These are phyloP conservation scores for Hyles euphorbiae DNA, from an alignment of 1,140 invertebrate species.

Conservation along the genomic window DNA sequence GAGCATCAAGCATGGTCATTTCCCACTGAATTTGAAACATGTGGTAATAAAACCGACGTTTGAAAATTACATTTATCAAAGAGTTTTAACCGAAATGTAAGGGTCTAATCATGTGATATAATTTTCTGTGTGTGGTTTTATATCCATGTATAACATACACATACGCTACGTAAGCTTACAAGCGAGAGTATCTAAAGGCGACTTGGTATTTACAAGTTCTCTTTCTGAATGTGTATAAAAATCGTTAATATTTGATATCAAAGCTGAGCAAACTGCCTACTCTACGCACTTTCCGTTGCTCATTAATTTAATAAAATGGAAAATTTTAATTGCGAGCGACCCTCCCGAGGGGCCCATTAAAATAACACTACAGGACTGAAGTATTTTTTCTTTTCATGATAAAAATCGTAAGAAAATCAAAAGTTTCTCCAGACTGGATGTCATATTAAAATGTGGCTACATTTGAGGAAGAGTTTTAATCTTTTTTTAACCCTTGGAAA, in stretches of 20 bases:
- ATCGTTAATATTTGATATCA: constrained; percentile 8
- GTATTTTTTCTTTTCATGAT: constrained; percentile 22
- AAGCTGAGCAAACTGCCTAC: constrained; percentile 21
- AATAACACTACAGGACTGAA: constrained; percentile 28
- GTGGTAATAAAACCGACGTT: too few relatives aligned
- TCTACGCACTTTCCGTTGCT: constrained; percentile 23
- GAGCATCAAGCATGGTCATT: too few relatives aligned
- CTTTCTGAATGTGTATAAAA: background rate
- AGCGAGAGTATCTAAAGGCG: too few relatives aligned
- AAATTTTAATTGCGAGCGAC: constrained; percentile 36
- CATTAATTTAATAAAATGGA: constrained; percentile 39
- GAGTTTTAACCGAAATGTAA: too few relatives aligned
- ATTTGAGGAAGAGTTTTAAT: too few relatives aligned
- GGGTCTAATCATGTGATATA: too few relatives aligned
- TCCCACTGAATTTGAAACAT: too few relatives aligned
- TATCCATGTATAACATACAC: too few relatives aligned
- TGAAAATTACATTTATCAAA: too few relatives aligned
- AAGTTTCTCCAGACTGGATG: constrained; percentile 7
- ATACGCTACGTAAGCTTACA: too few relatives aligned
- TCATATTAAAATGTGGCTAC: constrained; percentile 1
- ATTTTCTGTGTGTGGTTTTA: too few relatives aligned
- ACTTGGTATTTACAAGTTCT: too few relatives aligned
- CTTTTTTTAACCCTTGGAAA: background rate
- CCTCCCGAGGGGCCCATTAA: constrained; percentile 24
- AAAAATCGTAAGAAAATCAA: constrained; percentile 16